Conservation (phyloP, 2,888 invertebrate species). For the Lithophane ornitopus region DNA sequence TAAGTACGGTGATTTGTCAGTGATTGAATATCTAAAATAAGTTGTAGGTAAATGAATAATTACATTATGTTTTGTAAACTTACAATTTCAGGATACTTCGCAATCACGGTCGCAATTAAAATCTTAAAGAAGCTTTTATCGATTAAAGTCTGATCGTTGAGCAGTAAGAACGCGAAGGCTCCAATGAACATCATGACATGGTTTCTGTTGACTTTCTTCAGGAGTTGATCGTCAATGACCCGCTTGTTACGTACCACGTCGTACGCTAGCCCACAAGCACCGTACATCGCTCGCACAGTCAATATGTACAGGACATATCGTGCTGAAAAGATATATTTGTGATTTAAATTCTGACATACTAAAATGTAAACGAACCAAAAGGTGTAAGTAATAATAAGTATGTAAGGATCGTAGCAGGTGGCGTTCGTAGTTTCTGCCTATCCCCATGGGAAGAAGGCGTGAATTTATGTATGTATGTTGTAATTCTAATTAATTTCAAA, state of each 20-base stretch:
- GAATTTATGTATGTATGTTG: background rate
- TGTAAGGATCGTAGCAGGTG: background rate
- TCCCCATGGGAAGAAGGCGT: background rate
- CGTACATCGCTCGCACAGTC: constrained; percentile 68
- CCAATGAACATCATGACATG: constrained; percentile 63
- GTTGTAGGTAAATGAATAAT: too few species aligned
- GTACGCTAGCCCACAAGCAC: constrained; percentile 54
- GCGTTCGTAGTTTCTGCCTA: background rate
- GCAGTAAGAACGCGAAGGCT: constrained; percentile 60
- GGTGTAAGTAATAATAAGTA: too few species aligned
- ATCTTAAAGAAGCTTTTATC: constrained; percentile 73
- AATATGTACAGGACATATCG: constrained; percentile 77
- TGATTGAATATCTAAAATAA: too few species aligned
- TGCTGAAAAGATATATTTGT: constrained; percentile 68
- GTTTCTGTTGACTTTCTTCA: constrained; percentile 54
- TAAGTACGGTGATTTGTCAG: background rate
- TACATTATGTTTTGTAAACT: constrained; percentile 48
- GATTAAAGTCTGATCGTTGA: constrained; percentile 66
- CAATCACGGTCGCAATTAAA: constrained; percentile 71
- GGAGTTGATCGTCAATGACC: constrained; percentile 41
- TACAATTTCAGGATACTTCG: constrained; percentile 76
- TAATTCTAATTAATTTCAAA: background rate
- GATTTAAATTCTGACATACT: background rate
- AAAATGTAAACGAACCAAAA: background rate
- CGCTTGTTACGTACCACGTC: constrained; percentile 44